Evolutionary conservation across 2,113 vertebrate genomes (phyloP).

Genomic region (Lipophrys pholis): DNA sequence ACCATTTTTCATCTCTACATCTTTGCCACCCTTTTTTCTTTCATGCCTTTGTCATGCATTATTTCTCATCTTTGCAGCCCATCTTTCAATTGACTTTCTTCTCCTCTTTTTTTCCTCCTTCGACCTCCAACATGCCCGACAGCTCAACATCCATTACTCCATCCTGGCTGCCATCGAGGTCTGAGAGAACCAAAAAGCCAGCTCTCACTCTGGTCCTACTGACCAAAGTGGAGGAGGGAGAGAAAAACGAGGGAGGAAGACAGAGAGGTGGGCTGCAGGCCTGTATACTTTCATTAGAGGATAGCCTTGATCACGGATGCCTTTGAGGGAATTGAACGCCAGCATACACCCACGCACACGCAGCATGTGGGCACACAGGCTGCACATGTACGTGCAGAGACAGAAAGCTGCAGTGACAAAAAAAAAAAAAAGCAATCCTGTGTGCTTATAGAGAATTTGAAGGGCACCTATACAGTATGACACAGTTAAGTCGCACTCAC

Average conservation of each 20-base stretch:
- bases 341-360: conserved; percentile 41
- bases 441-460: conserved; percentile 22
- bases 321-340: conserved; percentile 47
- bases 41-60: not conserved
- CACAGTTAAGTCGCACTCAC: conserved; percentile 33
- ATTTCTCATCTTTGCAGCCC: not conserved
- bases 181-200: not conserved
- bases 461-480: conserved; percentile 33
- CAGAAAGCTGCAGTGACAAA: conserved; percentile 17
- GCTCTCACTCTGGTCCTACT: conserved; percentile 16
- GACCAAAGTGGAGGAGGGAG: conserved; percentile 21
- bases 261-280: conserved; percentile 50
- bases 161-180: conserved; percentile 21
- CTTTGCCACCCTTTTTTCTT: not conserved
- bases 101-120: conserved; percentile 22
- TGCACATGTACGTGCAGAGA: conserved; percentile 25
- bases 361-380: conserved; percentile 49
- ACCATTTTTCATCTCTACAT: not conserved
- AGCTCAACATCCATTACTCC: conserved; percentile 77
- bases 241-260: conserved; percentile 30
- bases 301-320: conserved; percentile 62
- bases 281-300: conserved; percentile 62
- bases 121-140: conserved; percentile 3
- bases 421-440: not conserved
- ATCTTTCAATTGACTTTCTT: conserved; percentile 6